Percentiles rank a stretch among this genome's conserved stretches.
These are phyloP conservation scores for Drosophila funebris DNA, from an alignment of 1,140 invertebrate genomes.

Conservation along the genomic window DNA sequence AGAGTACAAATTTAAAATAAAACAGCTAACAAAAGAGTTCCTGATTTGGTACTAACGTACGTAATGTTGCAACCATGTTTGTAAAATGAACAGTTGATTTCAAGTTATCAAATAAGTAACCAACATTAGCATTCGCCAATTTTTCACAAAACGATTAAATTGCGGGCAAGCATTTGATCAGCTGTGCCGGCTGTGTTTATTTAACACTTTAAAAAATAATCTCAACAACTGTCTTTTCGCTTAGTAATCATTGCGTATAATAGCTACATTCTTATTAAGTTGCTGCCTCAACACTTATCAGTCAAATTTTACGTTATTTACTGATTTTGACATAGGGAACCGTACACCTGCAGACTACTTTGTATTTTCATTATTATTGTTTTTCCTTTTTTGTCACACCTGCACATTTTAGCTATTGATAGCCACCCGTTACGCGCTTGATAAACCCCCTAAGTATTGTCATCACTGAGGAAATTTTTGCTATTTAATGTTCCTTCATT, in stretches of 20 bases:
- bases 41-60: no score
- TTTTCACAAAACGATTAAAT: no score
- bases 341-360: conserved; percentile 42
- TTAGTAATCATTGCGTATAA: conserved; percentile 3
- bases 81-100: not conserved
- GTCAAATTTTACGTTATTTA: conserved; percentile 42
- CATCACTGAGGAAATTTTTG: conserved; percentile 44
- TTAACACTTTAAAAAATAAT: conserved; percentile 22
- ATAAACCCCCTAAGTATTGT: conserved; percentile 64
- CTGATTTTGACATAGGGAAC: conserved; percentile 6
- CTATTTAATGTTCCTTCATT: conserved; percentile 61
- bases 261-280: not conserved
- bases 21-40: no score
- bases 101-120: conserved; percentile 1
- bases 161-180: not conserved
- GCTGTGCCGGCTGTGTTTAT: conserved; percentile 34
- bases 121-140: no score
- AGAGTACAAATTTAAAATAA: no score
- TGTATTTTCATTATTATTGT: conserved; percentile 28
- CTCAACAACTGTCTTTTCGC: conserved; percentile 7
- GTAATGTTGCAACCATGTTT: no score
- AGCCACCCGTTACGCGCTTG: conserved; percentile 50
- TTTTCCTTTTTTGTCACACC: conserved; percentile 55
- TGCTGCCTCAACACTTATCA: conserved; percentile 28
- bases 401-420: conserved; percentile 54